These are phyloP conservation scores for Protobothrops flavoviridis DNA, from an alignment of 2,113 vertebrate genomes.

Conservation along the genomic window DNA sequence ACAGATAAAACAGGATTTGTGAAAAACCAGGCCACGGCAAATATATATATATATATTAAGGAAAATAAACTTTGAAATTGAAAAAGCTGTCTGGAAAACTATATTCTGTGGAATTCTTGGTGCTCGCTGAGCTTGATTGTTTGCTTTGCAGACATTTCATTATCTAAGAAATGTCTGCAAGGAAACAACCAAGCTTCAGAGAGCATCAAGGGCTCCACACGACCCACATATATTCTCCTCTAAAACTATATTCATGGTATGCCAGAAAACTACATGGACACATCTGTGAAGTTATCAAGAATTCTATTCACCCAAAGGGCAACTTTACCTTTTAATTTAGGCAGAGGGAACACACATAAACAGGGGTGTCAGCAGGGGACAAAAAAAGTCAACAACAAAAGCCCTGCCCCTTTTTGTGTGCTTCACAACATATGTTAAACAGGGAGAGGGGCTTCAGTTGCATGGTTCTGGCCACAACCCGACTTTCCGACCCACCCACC, in stretches of 20 bases:
- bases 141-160: neutral
- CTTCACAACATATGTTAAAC: neutral
- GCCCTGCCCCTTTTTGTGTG: neutral
- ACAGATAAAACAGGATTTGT: neutral
- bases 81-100: neutral
- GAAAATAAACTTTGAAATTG: neutral
- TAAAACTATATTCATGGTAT: neutral
- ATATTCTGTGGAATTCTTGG: neutral
- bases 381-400: neutral
- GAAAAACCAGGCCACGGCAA: neutral
- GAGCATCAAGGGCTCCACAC: neutral
- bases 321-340: neutral
- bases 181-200: neutral
- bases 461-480: neutral
- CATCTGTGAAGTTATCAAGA: neutral
- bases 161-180: neutral
- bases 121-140: neutral
- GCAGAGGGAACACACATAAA: neutral
- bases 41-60: neutral
- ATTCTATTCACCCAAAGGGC: neutral
- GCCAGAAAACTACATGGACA: neutral
- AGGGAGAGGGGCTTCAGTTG: neutral
- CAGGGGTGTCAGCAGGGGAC: neutral
- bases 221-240: neutral
- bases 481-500: neutral